A percentile compares a stretch with the other conserved stretches of the same genome.
phyloP scores from a whole-genome alignment of 2,888 invertebrate genomes.

The Brachyptera putata region DNA sequence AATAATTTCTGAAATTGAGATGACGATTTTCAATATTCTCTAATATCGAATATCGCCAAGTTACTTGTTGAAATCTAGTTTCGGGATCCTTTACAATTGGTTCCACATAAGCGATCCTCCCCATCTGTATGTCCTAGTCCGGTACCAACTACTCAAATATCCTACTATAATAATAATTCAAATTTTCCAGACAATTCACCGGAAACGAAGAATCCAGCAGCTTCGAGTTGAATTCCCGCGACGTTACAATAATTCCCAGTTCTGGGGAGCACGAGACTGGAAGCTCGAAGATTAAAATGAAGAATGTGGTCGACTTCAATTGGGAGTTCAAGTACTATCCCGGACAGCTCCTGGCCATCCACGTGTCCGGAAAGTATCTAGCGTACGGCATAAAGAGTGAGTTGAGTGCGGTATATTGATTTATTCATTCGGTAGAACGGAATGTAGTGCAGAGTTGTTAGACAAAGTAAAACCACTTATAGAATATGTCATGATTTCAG shows the following conservation, averaged over 20 bases:
- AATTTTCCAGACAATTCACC: constrained; percentile 52
- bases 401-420: constrained; percentile 26
- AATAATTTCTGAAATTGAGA: too few relatives aligned
- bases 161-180: too few relatives aligned
- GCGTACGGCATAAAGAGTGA: constrained; percentile 90
- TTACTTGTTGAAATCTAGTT: too few relatives aligned
- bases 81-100: too few relatives aligned
- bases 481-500: too few relatives aligned
- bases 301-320: constrained; percentile 85
- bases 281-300: constrained; percentile 85
- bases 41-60: too few relatives aligned
- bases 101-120: too few relatives aligned
- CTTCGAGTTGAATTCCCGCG: constrained; percentile 53
- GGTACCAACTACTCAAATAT: too few relatives aligned
- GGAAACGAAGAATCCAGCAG: constrained; percentile 58
- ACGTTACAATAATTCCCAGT: constrained; percentile 67
- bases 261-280: constrained; percentile 72
- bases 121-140: too few relatives aligned
- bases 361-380: constrained; percentile 76
- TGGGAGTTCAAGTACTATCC: constrained; percentile 88
- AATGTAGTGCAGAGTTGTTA: too few relatives aligned
- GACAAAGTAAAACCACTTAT: too few relatives aligned
- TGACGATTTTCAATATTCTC: too few relatives aligned
- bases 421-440: constrained; percentile 5
- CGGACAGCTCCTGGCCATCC: constrained; percentile 84